These are phyloP conservation scores for Ctenodactylus gundi DNA, from an alignment of 2,113 vertebrate genomes.

Conservation along the genomic window DNA sequence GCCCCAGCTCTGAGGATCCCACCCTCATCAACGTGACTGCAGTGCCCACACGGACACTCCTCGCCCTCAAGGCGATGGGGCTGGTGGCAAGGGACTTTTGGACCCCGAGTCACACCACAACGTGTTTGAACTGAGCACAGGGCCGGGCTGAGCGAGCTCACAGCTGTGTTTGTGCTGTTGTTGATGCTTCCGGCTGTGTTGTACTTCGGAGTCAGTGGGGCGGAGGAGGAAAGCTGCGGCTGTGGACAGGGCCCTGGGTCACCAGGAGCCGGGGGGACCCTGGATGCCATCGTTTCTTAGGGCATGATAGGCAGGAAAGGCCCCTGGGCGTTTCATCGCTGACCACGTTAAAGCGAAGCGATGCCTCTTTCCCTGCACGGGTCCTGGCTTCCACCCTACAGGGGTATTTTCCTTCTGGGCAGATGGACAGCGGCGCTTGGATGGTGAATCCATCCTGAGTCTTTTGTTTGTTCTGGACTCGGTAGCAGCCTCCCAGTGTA, in stretches of 20 bases:
- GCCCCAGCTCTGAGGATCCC: background rate
- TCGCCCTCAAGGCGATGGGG: no score
- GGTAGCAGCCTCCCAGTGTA: no score
- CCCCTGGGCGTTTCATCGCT: accelerated
- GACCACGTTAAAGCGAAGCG: background rate
- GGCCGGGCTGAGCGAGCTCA: background rate
- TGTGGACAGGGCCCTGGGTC: background rate
- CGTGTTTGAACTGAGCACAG: conserved; percentile 25
- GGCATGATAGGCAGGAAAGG: background rate
- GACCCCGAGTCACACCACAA: background rate
- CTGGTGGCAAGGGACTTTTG: background rate
- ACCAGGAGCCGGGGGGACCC: background rate
- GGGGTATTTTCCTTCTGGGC: background rate
- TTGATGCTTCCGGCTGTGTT: accelerated
- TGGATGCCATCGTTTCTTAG: background rate
- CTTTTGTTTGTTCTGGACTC: background rate
- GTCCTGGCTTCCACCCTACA: accelerated
- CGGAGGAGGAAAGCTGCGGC: background rate
- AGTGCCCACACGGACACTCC: no score
- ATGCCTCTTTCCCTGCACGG: background rate
- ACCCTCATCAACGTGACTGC: accelerated
- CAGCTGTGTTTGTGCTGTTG: conserved; percentile 41
- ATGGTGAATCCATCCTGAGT: no score
- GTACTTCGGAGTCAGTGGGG: background rate
- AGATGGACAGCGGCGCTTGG: accelerated